Evolutionary conservation across 2,888 invertebrate genomes (phyloP).

Genomic region (Empis livida): DNA sequence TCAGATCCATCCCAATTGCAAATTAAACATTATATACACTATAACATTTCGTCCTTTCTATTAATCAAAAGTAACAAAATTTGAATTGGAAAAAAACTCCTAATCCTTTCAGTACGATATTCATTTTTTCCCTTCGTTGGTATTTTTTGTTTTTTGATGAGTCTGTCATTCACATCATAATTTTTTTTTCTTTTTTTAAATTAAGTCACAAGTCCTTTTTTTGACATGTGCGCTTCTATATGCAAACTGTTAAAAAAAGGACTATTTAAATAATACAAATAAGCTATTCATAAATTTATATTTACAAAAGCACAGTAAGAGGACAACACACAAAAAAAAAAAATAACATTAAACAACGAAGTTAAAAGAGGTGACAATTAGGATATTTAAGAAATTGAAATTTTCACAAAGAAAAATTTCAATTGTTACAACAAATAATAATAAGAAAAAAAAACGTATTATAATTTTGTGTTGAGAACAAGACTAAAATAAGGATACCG

Average conservation of each 20-base stretch:
- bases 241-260: background rate
- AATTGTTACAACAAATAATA: no score
- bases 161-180: background rate
- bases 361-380: background rate
- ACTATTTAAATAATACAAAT: background rate
- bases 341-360: no score
- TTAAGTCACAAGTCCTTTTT: background rate
- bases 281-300: no score
- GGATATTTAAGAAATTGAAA: background rate
- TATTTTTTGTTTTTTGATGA: no score
- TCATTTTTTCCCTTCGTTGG: no score
- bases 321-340: background rate
- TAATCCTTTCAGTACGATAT: no score
- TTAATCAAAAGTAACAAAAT: no score
- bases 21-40: no score
- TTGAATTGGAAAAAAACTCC: no score
- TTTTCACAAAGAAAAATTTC: background rate
- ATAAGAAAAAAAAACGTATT: background rate
- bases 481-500: background rate
- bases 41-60: no score
- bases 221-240: background rate
- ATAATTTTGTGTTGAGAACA: background rate
- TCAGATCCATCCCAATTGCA: no score
- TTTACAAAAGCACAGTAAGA: no score
- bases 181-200: background rate